Percentiles rank a stretch among this genome's conserved stretches.
Evolutionary conservation across 1,140 invertebrate genomes (phyloP).

Genomic region (Apocrypta bakeri): DNA sequence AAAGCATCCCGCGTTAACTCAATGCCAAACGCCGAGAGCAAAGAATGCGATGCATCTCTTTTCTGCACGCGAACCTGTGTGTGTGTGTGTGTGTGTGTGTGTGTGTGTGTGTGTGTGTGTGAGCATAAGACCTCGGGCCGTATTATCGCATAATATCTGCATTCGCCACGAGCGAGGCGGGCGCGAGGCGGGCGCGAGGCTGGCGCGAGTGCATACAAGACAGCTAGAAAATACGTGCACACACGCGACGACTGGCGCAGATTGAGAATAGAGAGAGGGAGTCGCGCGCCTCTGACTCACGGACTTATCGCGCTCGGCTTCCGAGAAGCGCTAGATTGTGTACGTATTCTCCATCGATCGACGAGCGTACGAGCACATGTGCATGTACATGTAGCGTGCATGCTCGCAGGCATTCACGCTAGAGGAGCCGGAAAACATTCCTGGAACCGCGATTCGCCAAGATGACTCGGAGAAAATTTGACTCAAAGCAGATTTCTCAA

Average conservation of each 20-base stretch:
- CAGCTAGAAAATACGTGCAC: background rate
- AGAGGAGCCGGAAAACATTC: constrained; percentile 30
- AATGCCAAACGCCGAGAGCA: too few species aligned
- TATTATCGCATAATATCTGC: background rate
- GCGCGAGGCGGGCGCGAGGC: too few species aligned
- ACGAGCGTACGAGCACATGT: too few species aligned
- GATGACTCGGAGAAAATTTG: background rate
- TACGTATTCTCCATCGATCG: background rate
- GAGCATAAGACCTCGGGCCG: too few species aligned
- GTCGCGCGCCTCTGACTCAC: background rate
- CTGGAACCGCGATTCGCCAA: constrained; percentile 4
- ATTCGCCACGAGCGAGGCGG: too few species aligned
- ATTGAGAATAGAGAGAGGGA: background rate
- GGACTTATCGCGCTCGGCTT: background rate
- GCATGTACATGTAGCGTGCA: too few species aligned
- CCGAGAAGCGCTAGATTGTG: background rate
- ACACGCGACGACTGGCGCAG: background rate
- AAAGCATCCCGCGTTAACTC: too few species aligned
- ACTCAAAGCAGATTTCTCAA: background rate
- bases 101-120: too few species aligned
- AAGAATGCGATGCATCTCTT: background rate
- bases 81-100: too few species aligned
- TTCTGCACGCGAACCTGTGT: background rate
- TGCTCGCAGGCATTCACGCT: background rate
- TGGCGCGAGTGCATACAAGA: background rate